phyloP scores from a whole-genome alignment of 1,140 invertebrate species.

The Pectinophora gossypiella region DNA sequence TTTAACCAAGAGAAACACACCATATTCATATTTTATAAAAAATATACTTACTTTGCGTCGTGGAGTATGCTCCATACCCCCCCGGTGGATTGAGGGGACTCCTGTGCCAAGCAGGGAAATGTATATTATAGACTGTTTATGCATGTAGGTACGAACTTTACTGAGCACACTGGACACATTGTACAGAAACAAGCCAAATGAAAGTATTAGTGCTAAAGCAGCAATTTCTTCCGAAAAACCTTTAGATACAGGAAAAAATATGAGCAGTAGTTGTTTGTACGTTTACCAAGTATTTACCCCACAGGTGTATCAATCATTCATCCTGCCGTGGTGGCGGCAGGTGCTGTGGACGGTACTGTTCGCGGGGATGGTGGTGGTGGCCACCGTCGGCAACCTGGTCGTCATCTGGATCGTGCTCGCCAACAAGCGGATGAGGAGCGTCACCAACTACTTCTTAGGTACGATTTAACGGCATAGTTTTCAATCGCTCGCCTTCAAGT shows the following conservation, averaged over 20 bases:
- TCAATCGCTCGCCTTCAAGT: too few relatives aligned
- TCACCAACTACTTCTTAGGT: conserved; percentile 96
- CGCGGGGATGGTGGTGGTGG: conserved; percentile 91
- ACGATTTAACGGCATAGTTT: too few relatives aligned
- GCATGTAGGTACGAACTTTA: too few relatives aligned
- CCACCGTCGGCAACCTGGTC: conserved; percentile 94
- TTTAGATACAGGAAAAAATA: background rate
- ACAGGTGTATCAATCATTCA: conserved; percentile 76
- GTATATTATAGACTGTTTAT: too few relatives aligned
- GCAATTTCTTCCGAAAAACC: background rate
- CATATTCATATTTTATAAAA: too few relatives aligned
- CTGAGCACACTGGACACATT: too few relatives aligned
- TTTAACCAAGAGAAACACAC: too few relatives aligned
- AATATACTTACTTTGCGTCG: too few relatives aligned
- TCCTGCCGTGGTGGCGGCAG: conserved; percentile 90
- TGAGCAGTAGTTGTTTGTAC: background rate
- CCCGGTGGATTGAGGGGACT: too few relatives aligned
- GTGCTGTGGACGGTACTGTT: conserved; percentile 90
- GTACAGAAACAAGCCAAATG: background rate
- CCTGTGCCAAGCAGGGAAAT: too few relatives aligned
- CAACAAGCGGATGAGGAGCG: conserved; percentile 94
- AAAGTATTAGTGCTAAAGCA: background rate
- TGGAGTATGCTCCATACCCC: too few relatives aligned
- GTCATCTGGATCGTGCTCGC: conserved; percentile 97
- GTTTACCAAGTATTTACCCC: conserved; percentile 1